phyloP scores from a whole-genome alignment of 2,888 invertebrate species.

The Argyresthia goedartella region DNA sequence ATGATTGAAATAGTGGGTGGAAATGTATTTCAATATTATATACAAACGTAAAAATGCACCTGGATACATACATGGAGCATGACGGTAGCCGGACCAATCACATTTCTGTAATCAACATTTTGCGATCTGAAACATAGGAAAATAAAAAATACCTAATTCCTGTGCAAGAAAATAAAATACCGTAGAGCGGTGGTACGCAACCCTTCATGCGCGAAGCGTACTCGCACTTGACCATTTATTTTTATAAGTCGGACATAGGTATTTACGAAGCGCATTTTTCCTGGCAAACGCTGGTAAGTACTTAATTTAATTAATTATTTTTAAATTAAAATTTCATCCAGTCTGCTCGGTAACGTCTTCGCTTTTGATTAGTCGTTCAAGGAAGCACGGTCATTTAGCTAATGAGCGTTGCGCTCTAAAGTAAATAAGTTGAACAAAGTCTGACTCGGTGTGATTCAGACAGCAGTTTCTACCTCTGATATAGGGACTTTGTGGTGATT shows the following conservation, averaged over 20 bases:
- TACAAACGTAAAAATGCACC: no score
- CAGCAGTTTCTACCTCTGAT: conserved; percentile 43
- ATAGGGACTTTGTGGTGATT: conserved; percentile 16
- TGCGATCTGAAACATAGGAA: no score
- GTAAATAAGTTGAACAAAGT: conserved; percentile 60
- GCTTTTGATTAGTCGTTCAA: conserved; percentile 51
- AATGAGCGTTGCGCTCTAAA: conserved; percentile 52
- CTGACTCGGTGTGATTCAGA: conserved; percentile 45
- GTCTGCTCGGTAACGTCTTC: conserved; percentile 16
- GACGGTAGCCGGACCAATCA: no score
- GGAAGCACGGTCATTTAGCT: conserved; percentile 59
- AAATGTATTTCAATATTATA: no score
- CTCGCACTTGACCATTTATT: not conserved
- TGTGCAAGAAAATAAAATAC: no score
- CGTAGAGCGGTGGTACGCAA: no score
- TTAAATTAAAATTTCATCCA: not conserved
- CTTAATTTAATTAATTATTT: conserved; percentile 2
- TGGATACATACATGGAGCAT: no score
- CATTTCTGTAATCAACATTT: no score
- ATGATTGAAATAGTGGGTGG: no score
- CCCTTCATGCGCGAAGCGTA: no score
- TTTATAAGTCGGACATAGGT: not conserved
- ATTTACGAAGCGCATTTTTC: not conserved
- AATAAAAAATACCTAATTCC: no score
- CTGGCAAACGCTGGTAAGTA: not conserved